Evolutionary conservation across 2,888 invertebrate genomes (phyloP).

Genomic region (Epirrhoe alternata): DNA sequence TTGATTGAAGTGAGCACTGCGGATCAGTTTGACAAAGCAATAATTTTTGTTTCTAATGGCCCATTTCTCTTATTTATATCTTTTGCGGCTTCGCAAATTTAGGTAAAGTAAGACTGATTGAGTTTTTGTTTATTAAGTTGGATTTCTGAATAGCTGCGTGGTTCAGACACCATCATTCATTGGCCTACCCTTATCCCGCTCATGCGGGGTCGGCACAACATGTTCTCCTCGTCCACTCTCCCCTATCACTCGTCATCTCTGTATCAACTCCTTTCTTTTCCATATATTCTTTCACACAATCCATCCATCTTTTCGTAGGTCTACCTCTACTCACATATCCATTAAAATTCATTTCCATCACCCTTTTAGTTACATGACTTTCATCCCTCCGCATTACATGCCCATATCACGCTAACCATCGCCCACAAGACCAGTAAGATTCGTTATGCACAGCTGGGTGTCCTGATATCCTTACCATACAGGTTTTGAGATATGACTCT

Average conservation of each 20-base stretch:
- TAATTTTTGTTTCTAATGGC: neutral
- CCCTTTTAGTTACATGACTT: no score
- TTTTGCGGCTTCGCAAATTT: neutral
- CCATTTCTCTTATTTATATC: neutral
- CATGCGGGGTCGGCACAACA: no score
- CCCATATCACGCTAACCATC: neutral
- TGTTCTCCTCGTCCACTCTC: no score
- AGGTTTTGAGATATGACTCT: conserved; percentile 21
- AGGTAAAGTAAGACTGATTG: neutral
- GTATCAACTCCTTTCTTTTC: no score
- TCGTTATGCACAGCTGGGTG: conserved; percentile 20
- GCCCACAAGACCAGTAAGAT: conserved; percentile 12
- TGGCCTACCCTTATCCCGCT: no score
- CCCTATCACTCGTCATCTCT: no score
- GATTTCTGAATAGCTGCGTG: neutral
- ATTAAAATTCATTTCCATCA: no score
- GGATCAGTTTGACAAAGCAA: neutral
- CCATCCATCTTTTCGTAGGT: no score
- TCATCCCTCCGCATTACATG: no score
- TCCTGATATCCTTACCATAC: conserved; percentile 25
- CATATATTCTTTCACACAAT: no score
- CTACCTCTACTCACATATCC: no score
- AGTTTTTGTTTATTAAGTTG: neutral
- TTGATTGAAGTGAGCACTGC: neutral
- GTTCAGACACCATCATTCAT: neutral